Percentiles rank a stretch among this genome's conserved stretches.
phyloP scores from a whole-genome alignment of 2,888 invertebrate genomes.

The Xylocampa areola region DNA sequence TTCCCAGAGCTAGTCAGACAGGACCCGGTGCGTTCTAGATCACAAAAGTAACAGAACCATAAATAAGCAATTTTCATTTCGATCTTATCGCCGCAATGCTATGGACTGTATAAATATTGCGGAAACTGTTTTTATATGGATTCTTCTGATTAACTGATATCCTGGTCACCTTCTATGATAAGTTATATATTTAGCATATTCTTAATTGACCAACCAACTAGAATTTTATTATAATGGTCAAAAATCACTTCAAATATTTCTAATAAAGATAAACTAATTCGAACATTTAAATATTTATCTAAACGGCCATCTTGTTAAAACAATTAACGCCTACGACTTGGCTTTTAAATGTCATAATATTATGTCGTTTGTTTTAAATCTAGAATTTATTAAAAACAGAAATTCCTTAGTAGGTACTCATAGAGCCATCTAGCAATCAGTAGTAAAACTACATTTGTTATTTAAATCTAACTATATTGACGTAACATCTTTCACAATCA shows the following conservation, averaged over 20 bases:
- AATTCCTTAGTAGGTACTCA: slow-evolving; percentile 7
- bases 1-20: too few relatives aligned
- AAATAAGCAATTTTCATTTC: too few relatives aligned
- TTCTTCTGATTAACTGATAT: too few relatives aligned
- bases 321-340: slow-evolving; percentile 35
- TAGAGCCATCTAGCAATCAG: slow-evolving; percentile 65
- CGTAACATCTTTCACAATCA: slow-evolving; percentile 28
- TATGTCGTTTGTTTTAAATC: slow-evolving; percentile 26
- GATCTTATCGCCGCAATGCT: too few relatives aligned
- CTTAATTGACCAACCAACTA: too few relatives aligned
- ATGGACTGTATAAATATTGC: too few relatives aligned
- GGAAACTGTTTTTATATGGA: too few relatives aligned
- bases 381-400: slow-evolving; percentile 1
- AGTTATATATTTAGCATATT: too few relatives aligned
- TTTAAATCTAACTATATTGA: slow-evolving; percentile 10
- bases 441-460: slow-evolving; percentile 51
- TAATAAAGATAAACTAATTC: slow-evolving; percentile 3
- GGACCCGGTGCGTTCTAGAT: too few relatives aligned
- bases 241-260: slow-evolving; percentile 5
- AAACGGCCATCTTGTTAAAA: slow-evolving; percentile 35
- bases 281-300: slow-evolving; percentile 41
- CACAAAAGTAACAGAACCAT: too few relatives aligned
- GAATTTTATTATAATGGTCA: too few relatives aligned
- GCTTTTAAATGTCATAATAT: slow-evolving; percentile 35
- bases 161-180: too few relatives aligned